phyloP scores from a whole-genome alignment of 2,113 vertebrate species.

The Mixornis gularis region DNA sequence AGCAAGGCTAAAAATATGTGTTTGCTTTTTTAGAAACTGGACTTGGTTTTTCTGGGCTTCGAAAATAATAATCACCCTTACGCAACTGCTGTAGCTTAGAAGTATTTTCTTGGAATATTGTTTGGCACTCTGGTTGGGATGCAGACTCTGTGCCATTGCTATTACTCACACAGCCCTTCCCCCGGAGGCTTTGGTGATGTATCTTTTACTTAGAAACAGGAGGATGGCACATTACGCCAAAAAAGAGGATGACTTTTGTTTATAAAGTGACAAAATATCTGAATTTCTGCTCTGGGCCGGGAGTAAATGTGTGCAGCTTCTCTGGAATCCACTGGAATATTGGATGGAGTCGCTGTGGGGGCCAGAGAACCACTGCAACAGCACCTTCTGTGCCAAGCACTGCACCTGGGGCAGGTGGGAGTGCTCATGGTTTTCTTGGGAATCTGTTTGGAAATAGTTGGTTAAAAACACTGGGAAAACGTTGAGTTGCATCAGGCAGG shows the following conservation, averaged over 20 bases:
- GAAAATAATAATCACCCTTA: constrained; percentile 52
- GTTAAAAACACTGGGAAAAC: neutral
- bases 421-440: neutral
- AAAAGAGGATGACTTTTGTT: neutral
- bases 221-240: neutral
- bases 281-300: neutral
- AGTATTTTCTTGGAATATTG: constrained; percentile 57
- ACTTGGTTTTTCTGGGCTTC: constrained; percentile 12
- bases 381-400: rapidly evolving
- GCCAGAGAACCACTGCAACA: neutral
- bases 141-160: neutral
- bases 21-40: constrained; percentile 61
- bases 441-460: neutral
- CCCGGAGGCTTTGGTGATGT: neutral
- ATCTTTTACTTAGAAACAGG: constrained; percentile 34
- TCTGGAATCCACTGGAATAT: neutral
- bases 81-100: constrained; percentile 22
- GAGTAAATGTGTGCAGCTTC: neutral
- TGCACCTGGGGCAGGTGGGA: neutral
- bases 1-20: constrained; percentile 67
- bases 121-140: neutral
- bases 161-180: constrained; percentile 1
- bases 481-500: neutral
- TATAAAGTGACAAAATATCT: neutral
- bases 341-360: neutral